Conservation (phyloP, 2,888 invertebrate genomes). For the Nomada lathburiana region DNA sequence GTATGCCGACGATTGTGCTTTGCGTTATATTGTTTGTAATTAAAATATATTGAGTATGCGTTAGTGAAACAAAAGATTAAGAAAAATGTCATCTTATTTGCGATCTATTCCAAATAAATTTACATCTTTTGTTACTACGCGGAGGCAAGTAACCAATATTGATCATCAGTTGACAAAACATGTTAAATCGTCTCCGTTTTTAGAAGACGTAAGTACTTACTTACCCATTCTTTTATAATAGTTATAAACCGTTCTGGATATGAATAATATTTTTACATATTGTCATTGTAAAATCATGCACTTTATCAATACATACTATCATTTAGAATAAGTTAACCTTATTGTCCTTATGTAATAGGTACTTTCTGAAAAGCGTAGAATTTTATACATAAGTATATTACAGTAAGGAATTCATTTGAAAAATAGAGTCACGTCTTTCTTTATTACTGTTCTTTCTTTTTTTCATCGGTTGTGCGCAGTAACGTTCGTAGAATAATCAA, state of each 20-base stretch:
- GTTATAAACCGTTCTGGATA: not conserved
- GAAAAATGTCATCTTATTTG: slow-evolving; percentile 86
- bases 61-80: slow-evolving; percentile 13
- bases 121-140: slow-evolving; percentile 85
- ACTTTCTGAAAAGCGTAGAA: slow-evolving; percentile 10
- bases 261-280: not conserved
- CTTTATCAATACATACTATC: slow-evolving; percentile 5
- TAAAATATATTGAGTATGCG: slow-evolving; percentile 12
- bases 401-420: not conserved
- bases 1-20: slow-evolving; percentile 20
- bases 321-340: slow-evolving; percentile 69
- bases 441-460: too few relatives aligned
- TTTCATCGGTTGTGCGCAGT: too few relatives aligned
- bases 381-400: not conserved
- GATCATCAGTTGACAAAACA: slow-evolving; percentile 85
- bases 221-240: not conserved
- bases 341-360: slow-evolving; percentile 75
- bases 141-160: slow-evolving; percentile 86
- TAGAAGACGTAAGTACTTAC: slow-evolving; percentile 85
- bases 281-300: not conserved
- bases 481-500: too few relatives aligned
- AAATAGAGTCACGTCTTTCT: too few relatives aligned
- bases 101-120: slow-evolving; percentile 86
- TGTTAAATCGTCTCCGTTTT: slow-evolving; percentile 84
- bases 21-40: slow-evolving; percentile 30